Base-by-base conservation (phyloP, 2,113 vertebrate genomes). In the Vanacampus margaritifer region DNA sequence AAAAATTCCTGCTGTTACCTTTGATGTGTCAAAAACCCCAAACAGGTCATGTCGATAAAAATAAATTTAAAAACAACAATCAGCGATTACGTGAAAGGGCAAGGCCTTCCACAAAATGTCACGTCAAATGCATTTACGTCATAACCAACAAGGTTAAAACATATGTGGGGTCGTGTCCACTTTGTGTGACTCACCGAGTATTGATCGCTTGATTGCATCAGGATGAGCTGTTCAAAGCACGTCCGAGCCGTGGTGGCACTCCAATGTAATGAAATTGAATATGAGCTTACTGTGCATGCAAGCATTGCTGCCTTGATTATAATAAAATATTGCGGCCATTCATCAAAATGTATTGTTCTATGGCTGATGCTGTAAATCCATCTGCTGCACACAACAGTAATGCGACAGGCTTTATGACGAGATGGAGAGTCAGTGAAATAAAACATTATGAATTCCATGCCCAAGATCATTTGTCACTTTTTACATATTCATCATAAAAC, bases 401-500 rank as follows among this genome's bases (percentile, higher is more conserved):
- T 3, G 72, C 69, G 39, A 77, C 76, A 72, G 39, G 46, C 45
- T 64, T 53, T 63, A 60, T 50, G 68, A 50, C 68, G 39, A 17
- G 63, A 71, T 45, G 32, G 53, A 74, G 61, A 64, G 68, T 53
- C 54, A 71, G 64, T 71, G 8, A 76, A 83, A 85, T 75, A 77
- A 83, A 79, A 80, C 28, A 32, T 89, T 82, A 85, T 88, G 83
- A 85, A 90, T 89, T 84, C 68, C 65, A 64, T 26, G 24, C 26
- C 68, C 67, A 64, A 26, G 24, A 17, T 65, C 32, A 12, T 48
- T 76, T 74, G 65, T 69, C 46, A 53, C 69, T 77, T 78, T 85
- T 79, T 84, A 85, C 78, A 88, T 90, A 88, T 88, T 90, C 87
- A 84, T 89, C 76, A 82, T 79, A 82, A 81, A 88, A 84, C 81